phyloP scores from a whole-genome alignment of 2,113 vertebrate genomes.

The Agapornis roseicollis region DNA sequence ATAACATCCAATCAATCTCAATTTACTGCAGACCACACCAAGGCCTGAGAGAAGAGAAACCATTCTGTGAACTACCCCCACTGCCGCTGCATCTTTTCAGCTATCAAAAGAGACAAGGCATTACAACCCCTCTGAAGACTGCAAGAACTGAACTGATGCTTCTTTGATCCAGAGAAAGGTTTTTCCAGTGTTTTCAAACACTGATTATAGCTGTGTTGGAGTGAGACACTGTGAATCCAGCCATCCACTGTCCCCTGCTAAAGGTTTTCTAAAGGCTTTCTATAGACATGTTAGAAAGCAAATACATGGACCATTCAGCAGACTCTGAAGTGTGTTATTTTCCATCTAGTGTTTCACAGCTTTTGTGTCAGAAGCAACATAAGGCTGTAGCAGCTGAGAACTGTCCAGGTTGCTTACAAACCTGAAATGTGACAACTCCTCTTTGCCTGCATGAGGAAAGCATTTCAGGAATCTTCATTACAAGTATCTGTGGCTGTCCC shows the following conservation, averaged over 20 bases:
- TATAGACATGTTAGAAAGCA: background rate
- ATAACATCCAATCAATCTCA: conserved; percentile 99
- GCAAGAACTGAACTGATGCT: background rate
- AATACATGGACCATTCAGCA: accelerated
- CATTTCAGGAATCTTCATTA: background rate
- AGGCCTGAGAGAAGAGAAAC: conserved; percentile 86
- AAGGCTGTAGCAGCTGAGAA: background rate
- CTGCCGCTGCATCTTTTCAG: background rate
- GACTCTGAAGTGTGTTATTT: accelerated
- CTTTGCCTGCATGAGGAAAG: background rate
- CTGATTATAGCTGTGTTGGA: background rate
- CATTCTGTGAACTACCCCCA: conserved; percentile 77
- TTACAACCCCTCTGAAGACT: background rate
- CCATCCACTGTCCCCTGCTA: background rate
- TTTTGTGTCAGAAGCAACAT: background rate
- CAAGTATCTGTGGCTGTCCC: background rate
- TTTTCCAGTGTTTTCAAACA: background rate
- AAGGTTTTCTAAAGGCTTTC: background rate
- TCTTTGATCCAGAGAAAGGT: accelerated
- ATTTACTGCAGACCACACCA: conserved; percentile 93
- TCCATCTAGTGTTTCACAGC: background rate
- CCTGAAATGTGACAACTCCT: background rate
- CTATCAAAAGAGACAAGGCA: background rate
- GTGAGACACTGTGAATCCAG: accelerated
- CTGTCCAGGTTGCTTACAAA: background rate